Percentiles rank a stretch among this genome's conserved stretches.
Conservation (phyloP, 1,140 invertebrate species). For the Dendrolimus punctatus region DNA sequence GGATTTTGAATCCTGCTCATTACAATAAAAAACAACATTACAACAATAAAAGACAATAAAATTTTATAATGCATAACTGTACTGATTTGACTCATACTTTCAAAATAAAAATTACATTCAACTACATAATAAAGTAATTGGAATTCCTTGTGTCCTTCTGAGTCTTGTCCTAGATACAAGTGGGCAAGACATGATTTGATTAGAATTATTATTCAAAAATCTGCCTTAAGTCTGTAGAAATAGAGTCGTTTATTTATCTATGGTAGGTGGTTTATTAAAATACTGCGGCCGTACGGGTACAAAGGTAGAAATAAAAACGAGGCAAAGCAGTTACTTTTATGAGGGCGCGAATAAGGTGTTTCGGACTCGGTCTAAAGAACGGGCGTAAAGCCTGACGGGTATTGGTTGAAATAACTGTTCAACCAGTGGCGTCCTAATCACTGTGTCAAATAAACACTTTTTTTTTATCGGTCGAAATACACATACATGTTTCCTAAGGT, state of each 20-base stretch:
- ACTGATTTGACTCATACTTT: slow-evolving; percentile 8
- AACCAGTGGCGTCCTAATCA: too few species aligned
- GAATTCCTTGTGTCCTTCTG: slow-evolving; percentile 65
- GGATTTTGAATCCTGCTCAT: too few species aligned
- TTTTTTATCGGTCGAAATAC: too few species aligned
- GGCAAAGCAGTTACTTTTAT: slow-evolving; percentile 71
- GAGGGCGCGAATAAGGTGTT: slow-evolving; percentile 72
- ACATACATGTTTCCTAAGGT: too few species aligned
- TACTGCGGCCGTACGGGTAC: slow-evolving; percentile 70
- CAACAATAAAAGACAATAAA: too few species aligned
- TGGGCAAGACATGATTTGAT: slow-evolving; percentile 54
- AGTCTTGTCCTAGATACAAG: slow-evolving; percentile 66
- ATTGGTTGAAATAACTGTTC: slow-evolving; percentile 21
- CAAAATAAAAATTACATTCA: slow-evolving; percentile 20
- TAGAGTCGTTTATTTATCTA: slow-evolving; percentile 26
- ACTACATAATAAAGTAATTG: slow-evolving; percentile 66
- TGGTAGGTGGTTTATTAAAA: slow-evolving; percentile 63
- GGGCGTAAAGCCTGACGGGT: slow-evolving; percentile 33
- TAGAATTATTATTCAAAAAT: slow-evolving; percentile 12
- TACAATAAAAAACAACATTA: too few species aligned
- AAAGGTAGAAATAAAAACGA: slow-evolving; percentile 70
- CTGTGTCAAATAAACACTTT: too few species aligned
- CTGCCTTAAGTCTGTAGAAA: slow-evolving; percentile 12
- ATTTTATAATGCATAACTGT: not conserved
- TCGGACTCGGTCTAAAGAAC: slow-evolving; percentile 68